Percentiles rank a stretch among this genome's conserved stretches.
Evolutionary conservation across 1,140 invertebrate genomes (phyloP).

Genomic region (Lucilia cuprina): DNA sequence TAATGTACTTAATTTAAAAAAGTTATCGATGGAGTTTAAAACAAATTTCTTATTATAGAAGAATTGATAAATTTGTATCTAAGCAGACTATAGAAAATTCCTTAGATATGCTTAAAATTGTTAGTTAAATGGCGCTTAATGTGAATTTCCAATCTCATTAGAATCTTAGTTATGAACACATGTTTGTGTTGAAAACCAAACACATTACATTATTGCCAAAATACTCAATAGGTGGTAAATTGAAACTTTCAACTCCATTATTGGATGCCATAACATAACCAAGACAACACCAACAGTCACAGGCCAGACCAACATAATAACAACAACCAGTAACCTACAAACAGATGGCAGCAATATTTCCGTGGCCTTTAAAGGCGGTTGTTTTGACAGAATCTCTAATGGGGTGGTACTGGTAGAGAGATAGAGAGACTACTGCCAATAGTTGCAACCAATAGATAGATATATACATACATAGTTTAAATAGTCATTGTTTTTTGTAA

Average conservation of each 20-base stretch:
- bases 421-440: not conserved
- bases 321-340: not conserved
- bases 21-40: too few species aligned
- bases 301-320: too few species aligned
- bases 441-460: too few species aligned
- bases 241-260: constrained; percentile 32
- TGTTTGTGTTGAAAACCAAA: not conserved
- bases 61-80: too few species aligned
- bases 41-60: too few species aligned
- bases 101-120: too few species aligned
- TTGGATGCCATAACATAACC: constrained; percentile 9
- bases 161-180: not conserved
- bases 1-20: too few species aligned
- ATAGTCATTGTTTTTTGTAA: not conserved
- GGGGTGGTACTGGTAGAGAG: not conserved
- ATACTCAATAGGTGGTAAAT: constrained; percentile 20
- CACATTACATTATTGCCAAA: not conserved
- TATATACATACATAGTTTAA: not conserved
- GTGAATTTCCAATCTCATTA: not conserved
- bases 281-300: not conserved
- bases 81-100: too few species aligned
- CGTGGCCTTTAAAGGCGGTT: constrained; percentile 13
- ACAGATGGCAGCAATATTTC: not conserved
- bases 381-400: constrained; percentile 21
- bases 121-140: not conserved